Base-by-base conservation (phyloP, 2,797 vertebrate species). In the Takifugu rubripes region DNA sequence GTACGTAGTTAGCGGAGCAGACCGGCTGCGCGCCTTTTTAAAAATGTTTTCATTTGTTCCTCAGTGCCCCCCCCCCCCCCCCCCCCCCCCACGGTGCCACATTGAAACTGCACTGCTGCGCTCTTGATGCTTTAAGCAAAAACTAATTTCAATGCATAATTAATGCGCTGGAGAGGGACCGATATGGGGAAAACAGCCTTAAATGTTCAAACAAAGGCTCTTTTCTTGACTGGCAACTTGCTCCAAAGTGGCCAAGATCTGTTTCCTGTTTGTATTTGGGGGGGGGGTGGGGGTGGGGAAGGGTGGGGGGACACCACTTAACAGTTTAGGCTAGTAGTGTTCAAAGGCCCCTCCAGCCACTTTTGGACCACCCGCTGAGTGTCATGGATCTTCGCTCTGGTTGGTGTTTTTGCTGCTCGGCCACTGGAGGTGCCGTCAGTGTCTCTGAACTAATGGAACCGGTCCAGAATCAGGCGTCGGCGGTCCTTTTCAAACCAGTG, bases 61-160 rank as follows among this genome's bases (percentile, higher is more conserved):
- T 81, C 72, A 80, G 65, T 84, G 67, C 80, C 44, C 21, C 49
- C 47, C 49, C 66, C 52, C 21, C 21, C 21, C 80, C 44, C 21
- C 49, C 47, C 49, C 66, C 52, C 21, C 21, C 21, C 21, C 52
- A 45, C 26, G 59, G 60, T 73, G 49, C 67, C 54, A 36, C 25
- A 58, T 61, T 75, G 57, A 64, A 81, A 73, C 61, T 56, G 45
- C 29, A 16, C 61, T 62, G 70, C 64, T 64, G 59, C 61, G 61
- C 72, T 78, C 84, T 75, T 79, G 58, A 77, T 70, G 63, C 76
- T 64, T 78, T 81, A 78, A 88, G 87, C 62, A 77, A 72, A 67
- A 81, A 61, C 55, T 58, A 25, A 78, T 74, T 81, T 80, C 62
- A 61, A 69, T 84, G 64, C 77, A 80, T 83, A 81, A 84, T 89